phyloP scores from a whole-genome alignment of 2,888 invertebrate genomes.

The Mantis religiosa region DNA sequence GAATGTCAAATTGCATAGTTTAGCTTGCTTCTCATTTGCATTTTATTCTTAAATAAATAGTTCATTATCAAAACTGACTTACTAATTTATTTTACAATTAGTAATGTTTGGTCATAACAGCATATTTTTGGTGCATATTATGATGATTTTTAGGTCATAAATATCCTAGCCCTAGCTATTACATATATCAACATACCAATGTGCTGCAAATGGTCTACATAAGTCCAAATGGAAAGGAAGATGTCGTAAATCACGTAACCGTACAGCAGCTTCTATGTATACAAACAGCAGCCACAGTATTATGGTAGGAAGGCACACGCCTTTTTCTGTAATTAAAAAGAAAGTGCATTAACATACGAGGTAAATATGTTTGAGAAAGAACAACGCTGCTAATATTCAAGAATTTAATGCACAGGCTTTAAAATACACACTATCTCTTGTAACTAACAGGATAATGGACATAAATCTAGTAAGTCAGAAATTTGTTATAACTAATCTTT shows the following conservation, averaged over 20 bases:
- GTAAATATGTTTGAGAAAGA: background rate
- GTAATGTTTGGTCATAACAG: no score
- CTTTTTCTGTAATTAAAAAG: conserved; percentile 65
- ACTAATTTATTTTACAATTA: no score
- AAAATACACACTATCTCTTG: background rate
- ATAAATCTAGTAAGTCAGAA: no score
- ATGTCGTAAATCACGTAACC: conserved; percentile 77
- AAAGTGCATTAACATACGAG: background rate
- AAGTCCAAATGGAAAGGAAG: conserved; percentile 83
- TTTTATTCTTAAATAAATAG: no score
- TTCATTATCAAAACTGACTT: no score
- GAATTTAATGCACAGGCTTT: background rate
- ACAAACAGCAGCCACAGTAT: conserved; percentile 91
- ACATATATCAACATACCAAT: conserved; percentile 60
- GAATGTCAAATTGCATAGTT: no score
- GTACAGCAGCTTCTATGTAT: conserved; percentile 88
- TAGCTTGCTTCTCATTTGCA: no score
- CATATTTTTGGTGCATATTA: no score
- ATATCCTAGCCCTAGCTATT: no score
- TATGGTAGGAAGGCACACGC: conserved; percentile 91
- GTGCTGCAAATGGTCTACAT: conserved; percentile 93
- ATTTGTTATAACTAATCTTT: no score
- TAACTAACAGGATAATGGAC: no score
- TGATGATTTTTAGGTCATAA: no score
- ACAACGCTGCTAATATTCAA: background rate